Base-by-base conservation (phyloP, 2,113 vertebrate species). In the Chlamydotis undulata region DNA sequence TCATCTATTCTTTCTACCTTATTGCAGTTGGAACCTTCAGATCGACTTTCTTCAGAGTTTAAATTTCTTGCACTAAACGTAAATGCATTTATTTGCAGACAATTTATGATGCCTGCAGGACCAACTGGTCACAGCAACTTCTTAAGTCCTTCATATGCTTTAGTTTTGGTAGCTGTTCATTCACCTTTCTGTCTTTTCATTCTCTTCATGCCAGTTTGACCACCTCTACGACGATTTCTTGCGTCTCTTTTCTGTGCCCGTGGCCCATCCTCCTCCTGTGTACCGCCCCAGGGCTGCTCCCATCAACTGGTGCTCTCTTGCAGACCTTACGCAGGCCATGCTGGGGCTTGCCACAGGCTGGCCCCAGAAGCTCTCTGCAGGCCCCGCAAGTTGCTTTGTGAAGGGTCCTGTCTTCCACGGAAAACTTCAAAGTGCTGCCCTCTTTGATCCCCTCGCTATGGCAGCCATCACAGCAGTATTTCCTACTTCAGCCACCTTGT, bases 281-380 rank as follows among this genome's bases (percentile, higher is more conserved):
- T 6, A 2, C 2, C 2, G 5, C 14, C 17, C 16, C 22, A 55
- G 73, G 35, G 39, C 28, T 43, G 17, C 50, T 87, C 50, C 50
- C 37, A 49, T 23, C 24, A 8, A 1, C 19, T 0, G 0, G 18
- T 47, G 63, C 10, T 41, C 45, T 41, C 76, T 52, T 17, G 28
- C 22, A 67, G 31, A 53, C 4, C 29, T 37, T 29, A 19, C 2
- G 7, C 6, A 43, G 35, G 50, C 33, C 1, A 0, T 21, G 7
- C n/a, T 79, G 41, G 39, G 53, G 18, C 16, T 79, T 63, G 55
- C 56, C 43, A 17, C 19, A 16, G 31, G 33, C 29, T 80, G 43
- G 24, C 7, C 22, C 39, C 75, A n/a, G 4, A 8, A 45, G 53
- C 9, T 68, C 19, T 59, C 60, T 68, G 10, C 67, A 82, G 61